These are phyloP conservation scores for Lepisosteus oculatus DNA, from an alignment of 2,113 vertebrate genomes.

Conservation along the genomic window DNA sequence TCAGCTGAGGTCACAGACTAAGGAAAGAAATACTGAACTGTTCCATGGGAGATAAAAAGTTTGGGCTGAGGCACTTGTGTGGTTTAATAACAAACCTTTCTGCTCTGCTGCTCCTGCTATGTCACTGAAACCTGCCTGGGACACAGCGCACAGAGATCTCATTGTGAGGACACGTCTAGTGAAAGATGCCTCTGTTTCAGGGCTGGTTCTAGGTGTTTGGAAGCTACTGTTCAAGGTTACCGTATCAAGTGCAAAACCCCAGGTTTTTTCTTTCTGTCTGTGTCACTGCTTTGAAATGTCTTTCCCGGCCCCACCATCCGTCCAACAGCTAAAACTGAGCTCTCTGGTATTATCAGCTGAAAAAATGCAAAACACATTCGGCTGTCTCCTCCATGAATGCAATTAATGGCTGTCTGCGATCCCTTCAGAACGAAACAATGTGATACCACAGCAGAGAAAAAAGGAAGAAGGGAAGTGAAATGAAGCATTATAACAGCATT, in stretches of 20 bases:
- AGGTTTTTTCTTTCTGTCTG: no score
- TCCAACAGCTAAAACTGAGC: background rate
- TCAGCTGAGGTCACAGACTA: conserved; percentile 2
- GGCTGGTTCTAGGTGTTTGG: conserved; percentile 56
- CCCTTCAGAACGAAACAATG: background rate
- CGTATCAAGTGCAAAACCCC: background rate
- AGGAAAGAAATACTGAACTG: conserved; percentile 25
- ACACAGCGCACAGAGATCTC: conserved; percentile 66
- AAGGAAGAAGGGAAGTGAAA: conserved; percentile 29
- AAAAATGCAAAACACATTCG: background rate
- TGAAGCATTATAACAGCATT: conserved; percentile 54
- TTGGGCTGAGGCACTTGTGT: conserved; percentile 31
- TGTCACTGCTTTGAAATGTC: no score
- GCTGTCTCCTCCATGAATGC: background rate
- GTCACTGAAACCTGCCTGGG: conserved; percentile 60
- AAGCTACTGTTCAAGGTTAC: background rate
- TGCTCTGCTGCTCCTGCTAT: conserved; percentile 49
- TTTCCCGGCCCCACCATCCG: background rate
- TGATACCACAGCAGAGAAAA: background rate
- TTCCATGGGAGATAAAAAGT: conserved; percentile 29
- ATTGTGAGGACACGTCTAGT: conserved; percentile 72
- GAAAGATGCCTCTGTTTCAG: conserved; percentile 28
- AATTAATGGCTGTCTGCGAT: conserved; percentile 8
- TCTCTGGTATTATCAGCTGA: background rate
- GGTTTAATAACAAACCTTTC: conserved; percentile 34